Evolutionary conservation across 1,140 invertebrate genomes (phyloP).

Genomic region (Eciton burchellii): DNA sequence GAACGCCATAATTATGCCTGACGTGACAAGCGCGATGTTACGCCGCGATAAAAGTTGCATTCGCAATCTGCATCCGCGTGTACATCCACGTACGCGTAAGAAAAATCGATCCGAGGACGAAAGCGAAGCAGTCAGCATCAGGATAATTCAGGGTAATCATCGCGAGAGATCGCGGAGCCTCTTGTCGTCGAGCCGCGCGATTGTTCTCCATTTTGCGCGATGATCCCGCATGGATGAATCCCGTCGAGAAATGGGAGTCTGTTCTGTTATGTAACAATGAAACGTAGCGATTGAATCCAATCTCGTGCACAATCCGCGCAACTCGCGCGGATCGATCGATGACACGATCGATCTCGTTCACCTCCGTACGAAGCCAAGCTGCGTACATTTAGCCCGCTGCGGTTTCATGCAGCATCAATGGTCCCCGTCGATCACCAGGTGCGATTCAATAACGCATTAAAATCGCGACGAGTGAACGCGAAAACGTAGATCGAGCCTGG

Average conservation of each 20-base stretch:
- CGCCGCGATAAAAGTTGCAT: background rate
- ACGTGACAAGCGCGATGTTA: conserved; percentile 37
- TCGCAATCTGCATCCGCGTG: conserved; percentile 14
- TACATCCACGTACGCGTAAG: background rate
- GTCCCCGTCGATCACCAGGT: background rate
- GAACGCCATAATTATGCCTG: conserved; percentile 40
- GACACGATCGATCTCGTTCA: background rate
- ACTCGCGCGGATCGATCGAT: background rate
- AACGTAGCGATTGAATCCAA: background rate
- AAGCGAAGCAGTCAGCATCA: background rate
- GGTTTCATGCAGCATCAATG: background rate
- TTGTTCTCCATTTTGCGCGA: background rate
- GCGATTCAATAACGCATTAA: conserved; percentile 19
- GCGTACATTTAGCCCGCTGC: background rate
- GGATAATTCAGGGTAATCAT: background rate
- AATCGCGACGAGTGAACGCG: conserved; percentile 34
- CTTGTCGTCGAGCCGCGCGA: background rate
- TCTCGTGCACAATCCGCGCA: background rate
- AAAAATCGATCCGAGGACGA: conserved; percentile 16
- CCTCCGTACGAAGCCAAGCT: conserved; percentile 9
- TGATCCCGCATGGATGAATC: background rate
- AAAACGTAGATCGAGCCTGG: background rate
- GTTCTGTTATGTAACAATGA: background rate
- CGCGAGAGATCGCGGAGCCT: background rate
- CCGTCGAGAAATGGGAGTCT: background rate